Conservation (phyloP, 2,888 invertebrate species). For the Ganaspis brasiliensis region DNA sequence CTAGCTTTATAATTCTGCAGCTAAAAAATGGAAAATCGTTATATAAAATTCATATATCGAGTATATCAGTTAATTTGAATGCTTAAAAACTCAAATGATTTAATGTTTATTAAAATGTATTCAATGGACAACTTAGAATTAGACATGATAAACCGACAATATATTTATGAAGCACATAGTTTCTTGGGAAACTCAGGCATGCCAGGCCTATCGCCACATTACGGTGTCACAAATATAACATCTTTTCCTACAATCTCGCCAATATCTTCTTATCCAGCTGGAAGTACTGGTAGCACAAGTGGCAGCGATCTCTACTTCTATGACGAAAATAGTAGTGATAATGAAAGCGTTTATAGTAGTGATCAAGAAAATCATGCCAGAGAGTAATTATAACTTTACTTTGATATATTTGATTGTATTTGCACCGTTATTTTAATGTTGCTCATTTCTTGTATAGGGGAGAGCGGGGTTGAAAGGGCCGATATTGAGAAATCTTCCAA, state of each 20-base stretch:
- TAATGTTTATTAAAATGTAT: slow-evolving; percentile 82
- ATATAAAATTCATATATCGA: too few relatives aligned
- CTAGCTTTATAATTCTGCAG: not conserved
- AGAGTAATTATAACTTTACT: slow-evolving; percentile 81
- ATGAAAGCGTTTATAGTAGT: slow-evolving; percentile 89
- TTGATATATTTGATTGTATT: too few relatives aligned
- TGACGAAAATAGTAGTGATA: slow-evolving; percentile 85
- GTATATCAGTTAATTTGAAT: slow-evolving; percentile 9
- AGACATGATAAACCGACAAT: slow-evolving; percentile 86
- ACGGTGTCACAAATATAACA: slow-evolving; percentile 69
- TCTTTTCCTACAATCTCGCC: slow-evolving; percentile 74
- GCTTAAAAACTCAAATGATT: too few relatives aligned
- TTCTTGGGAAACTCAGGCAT: slow-evolving; percentile 80
- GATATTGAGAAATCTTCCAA: too few relatives aligned
- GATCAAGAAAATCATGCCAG: slow-evolving; percentile 91
- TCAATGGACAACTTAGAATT: slow-evolving; percentile 87
- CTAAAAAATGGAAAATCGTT: too few relatives aligned
- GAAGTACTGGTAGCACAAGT: slow-evolving; percentile 85
- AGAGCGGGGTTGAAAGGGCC: too few relatives aligned
- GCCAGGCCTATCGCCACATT: slow-evolving; percentile 78
- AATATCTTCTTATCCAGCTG: slow-evolving; percentile 74
- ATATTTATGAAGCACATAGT: slow-evolving; percentile 82
- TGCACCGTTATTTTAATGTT: too few relatives aligned
- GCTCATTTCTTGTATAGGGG: too few relatives aligned
- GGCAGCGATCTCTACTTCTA: slow-evolving; percentile 88